Conservation (phyloP, 2,797 vertebrate genomes). For the Fratercula arctica region DNA sequence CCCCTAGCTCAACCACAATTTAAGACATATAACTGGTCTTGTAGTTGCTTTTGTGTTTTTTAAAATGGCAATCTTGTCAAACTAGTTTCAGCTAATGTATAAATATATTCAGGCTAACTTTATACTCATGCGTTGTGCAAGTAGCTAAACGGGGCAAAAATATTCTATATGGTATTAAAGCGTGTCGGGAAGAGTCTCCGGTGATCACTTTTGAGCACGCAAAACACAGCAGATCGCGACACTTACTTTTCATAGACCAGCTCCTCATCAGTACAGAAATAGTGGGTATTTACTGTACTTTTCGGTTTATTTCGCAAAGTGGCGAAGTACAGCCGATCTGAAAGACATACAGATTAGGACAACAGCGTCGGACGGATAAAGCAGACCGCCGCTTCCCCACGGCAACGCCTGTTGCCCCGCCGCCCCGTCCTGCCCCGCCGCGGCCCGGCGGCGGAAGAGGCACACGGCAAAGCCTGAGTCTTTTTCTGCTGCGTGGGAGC, state of each 20-base stretch:
- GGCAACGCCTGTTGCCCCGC: not conserved
- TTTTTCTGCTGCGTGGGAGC: constrained; percentile 4
- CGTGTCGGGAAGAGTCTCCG: not conserved
- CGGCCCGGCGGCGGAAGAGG: not conserved
- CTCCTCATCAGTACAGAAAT: constrained; percentile 97
- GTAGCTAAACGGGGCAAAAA: not conserved
- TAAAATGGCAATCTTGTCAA: not conserved
- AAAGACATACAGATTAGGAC: constrained; percentile 46
- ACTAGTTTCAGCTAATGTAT: not conserved
- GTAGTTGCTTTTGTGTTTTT: not conserved
- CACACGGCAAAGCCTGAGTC: not conserved
- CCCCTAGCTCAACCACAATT: not conserved
- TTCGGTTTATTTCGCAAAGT: constrained; percentile 94
- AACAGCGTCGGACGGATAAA: rapidly evolving
- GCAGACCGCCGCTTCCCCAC: not conserved
- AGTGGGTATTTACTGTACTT: constrained; percentile 93
- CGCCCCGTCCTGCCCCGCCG: not conserved
- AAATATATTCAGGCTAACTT: not conserved
- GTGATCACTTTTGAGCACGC: rapidly evolving
- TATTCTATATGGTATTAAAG: rapidly evolving
- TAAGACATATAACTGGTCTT: not conserved
- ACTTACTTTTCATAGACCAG: constrained; percentile 98
- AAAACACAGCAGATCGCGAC: not conserved
- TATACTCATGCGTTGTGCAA: not conserved
- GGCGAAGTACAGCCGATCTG: constrained; percentile 96